These are phyloP conservation scores for Drosophila cognata DNA, from an alignment of 2,888 invertebrate species.

Conservation along the genomic window DNA sequence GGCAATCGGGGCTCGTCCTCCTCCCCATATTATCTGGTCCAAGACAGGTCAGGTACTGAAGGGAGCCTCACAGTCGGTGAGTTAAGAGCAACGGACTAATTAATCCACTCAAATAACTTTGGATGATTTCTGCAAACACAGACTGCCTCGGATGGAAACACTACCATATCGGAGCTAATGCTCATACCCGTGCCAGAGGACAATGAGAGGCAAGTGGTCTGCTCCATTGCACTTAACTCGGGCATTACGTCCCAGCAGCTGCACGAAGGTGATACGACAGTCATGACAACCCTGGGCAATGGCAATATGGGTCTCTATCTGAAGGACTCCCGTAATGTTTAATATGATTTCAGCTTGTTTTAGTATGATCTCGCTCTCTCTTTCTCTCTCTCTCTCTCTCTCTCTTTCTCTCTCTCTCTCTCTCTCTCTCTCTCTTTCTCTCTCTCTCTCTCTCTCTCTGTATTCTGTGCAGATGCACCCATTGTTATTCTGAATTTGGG, in stretches of 20 bases:
- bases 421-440: neutral
- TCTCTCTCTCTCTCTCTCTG: accelerated
- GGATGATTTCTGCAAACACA: slow-evolving; percentile 29
- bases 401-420: too few species aligned
- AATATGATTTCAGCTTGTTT: too few species aligned
- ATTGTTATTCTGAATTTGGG: slow-evolving; percentile 86
- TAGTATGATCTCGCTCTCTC: too few species aligned
- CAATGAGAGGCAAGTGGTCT: slow-evolving; percentile 85
- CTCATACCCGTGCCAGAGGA: slow-evolving; percentile 85
- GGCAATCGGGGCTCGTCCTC: slow-evolving; percentile 92
- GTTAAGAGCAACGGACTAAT: slow-evolving; percentile 59
- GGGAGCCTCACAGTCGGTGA: slow-evolving; percentile 88
- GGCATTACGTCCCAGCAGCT: slow-evolving; percentile 81
- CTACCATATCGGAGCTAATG: slow-evolving; percentile 84
- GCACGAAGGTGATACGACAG: slow-evolving; percentile 82
- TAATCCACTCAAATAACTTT: slow-evolving; percentile 21
- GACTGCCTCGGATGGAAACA: slow-evolving; percentile 85
- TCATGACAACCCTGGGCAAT: slow-evolving; percentile 77
- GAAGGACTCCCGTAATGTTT: slow-evolving; percentile 84
- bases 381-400: too few species aligned
- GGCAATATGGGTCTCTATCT: slow-evolving; percentile 82
- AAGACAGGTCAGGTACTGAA: slow-evolving; percentile 88
- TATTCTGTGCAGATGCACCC: slow-evolving; percentile 84
- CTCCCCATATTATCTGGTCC: slow-evolving; percentile 93
- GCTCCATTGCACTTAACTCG: slow-evolving; percentile 83